A percentile compares a stretch with the other conserved stretches of the same genome.
These are phyloP conservation scores for Semicossyphus pulcher DNA, from an alignment of 2,113 vertebrate species.

Conservation along the genomic window DNA sequence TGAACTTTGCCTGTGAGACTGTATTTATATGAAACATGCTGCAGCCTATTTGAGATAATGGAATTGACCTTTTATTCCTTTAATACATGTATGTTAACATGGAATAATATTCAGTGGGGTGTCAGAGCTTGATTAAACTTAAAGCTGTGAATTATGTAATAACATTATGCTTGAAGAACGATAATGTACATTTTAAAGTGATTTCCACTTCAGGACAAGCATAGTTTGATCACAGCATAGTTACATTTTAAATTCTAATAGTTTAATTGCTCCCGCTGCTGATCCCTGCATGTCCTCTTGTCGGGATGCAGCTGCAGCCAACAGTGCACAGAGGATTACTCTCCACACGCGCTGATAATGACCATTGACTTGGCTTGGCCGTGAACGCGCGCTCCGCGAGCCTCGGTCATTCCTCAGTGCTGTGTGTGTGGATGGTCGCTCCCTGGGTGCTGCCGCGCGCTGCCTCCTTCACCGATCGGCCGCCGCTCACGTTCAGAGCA, in stretches of 20 bases:
- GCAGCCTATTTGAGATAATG: background rate
- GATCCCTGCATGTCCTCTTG: slow-evolving; percentile 31
- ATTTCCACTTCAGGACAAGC: no score
- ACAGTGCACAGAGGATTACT: slow-evolving; percentile 64
- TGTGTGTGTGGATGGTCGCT: slow-evolving; percentile 73
- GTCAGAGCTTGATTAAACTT: background rate
- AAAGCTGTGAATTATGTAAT: background rate
- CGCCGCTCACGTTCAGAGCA: slow-evolving; percentile 52
- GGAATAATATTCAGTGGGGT: background rate
- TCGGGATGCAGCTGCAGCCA: slow-evolving; percentile 54
- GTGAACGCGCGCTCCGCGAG: slow-evolving; percentile 75
- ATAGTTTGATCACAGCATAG: background rate
- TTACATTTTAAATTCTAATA: background rate
- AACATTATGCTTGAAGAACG: no score
- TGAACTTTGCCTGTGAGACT: slow-evolving; percentile 30
- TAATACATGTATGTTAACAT: background rate
- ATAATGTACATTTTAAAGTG: no score
- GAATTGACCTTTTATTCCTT: slow-evolving; percentile 18
- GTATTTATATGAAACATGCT: slow-evolving; percentile 24
- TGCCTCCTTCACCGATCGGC: slow-evolving; percentile 52
- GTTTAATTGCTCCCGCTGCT: slow-evolving; percentile 26
- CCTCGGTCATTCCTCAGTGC: slow-evolving; percentile 64
- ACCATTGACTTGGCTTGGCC: slow-evolving; percentile 72
- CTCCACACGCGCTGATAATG: slow-evolving; percentile 63
- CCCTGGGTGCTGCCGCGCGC: slow-evolving; percentile 68